These are phyloP conservation scores for Drosophila varians DNA, from an alignment of 1,140 invertebrate genomes.

Conservation along the genomic window DNA sequence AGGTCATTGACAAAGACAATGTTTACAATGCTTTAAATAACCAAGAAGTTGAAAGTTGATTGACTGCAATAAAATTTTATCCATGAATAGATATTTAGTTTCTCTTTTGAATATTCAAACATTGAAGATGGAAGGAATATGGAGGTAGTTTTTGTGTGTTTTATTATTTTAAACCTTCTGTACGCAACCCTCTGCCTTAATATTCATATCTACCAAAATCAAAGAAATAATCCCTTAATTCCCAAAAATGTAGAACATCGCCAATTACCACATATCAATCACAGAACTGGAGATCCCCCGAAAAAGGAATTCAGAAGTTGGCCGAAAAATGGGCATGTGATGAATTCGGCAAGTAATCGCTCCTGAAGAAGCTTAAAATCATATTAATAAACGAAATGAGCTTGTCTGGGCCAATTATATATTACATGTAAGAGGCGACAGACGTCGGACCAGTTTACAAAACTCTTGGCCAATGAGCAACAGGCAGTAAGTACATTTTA, in stretches of 20 bases:
- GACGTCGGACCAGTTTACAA: constrained; percentile 14
- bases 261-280: constrained; percentile 47
- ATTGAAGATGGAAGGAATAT: too few relatives aligned
- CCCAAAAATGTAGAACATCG: constrained; percentile 1
- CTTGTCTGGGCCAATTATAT: constrained; percentile 44
- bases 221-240: neutral
- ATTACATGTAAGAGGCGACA: constrained; percentile 47
- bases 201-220: neutral
- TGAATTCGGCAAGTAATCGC: constrained; percentile 52
- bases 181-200: too few relatives aligned
- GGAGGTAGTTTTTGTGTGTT: too few relatives aligned
- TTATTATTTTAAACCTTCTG: too few relatives aligned
- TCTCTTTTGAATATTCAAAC: too few relatives aligned
- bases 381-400: constrained; percentile 65
- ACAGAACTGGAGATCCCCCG: constrained; percentile 5
- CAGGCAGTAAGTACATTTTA: constrained; percentile 52
- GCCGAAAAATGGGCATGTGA: constrained; percentile 39
- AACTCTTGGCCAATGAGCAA: constrained; percentile 41
- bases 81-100: too few relatives aligned
- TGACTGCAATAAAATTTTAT: neutral
- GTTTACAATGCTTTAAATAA: constrained; percentile 9
- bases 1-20: constrained; percentile 42
- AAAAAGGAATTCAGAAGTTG: neutral
- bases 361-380: constrained; percentile 60
- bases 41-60: neutral